These are phyloP conservation scores for Capitella teleta DNA, from an alignment of 1,140 invertebrate genomes.

Conservation along the genomic window DNA sequence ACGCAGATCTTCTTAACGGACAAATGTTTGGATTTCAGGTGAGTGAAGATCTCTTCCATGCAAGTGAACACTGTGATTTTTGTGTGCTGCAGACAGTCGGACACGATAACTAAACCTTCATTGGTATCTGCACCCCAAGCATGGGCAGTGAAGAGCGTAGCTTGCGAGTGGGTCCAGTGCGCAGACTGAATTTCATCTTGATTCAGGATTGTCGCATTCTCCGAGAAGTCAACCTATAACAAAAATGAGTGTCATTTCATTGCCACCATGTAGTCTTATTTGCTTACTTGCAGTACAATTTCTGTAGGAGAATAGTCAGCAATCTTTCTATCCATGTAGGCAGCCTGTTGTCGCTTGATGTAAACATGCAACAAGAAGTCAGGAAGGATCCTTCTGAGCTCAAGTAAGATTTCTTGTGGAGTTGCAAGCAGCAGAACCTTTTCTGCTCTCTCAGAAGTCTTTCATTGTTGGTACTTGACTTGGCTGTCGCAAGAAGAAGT, in stretches of 20 bases:
- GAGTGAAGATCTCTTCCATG: neutral
- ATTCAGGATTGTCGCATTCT: conserved; percentile 1
- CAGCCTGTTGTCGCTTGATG: too few species aligned
- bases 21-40: conserved; percentile 1
- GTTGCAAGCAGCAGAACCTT: too few species aligned
- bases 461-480: too few species aligned
- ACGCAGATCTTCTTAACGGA: neutral
- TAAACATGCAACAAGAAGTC: too few species aligned
- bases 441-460: too few species aligned
- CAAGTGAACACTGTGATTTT: neutral
- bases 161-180: conserved; percentile 9
- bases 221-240: conserved; percentile 4
- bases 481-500: too few species aligned
- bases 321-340: too few species aligned
- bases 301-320: too few species aligned
- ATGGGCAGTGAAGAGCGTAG: conserved; percentile 1
- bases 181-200: conserved; percentile 8
- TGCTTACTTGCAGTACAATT: too few species aligned
- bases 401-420: too few species aligned
- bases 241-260: neutral
- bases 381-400: too few species aligned
- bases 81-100: neutral
- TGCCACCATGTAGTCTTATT: too few species aligned
- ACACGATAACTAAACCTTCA: conserved; percentile 1
- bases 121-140: neutral